phyloP scores from a whole-genome alignment of 2,113 vertebrate genomes.

The Xenus cinereus region DNA sequence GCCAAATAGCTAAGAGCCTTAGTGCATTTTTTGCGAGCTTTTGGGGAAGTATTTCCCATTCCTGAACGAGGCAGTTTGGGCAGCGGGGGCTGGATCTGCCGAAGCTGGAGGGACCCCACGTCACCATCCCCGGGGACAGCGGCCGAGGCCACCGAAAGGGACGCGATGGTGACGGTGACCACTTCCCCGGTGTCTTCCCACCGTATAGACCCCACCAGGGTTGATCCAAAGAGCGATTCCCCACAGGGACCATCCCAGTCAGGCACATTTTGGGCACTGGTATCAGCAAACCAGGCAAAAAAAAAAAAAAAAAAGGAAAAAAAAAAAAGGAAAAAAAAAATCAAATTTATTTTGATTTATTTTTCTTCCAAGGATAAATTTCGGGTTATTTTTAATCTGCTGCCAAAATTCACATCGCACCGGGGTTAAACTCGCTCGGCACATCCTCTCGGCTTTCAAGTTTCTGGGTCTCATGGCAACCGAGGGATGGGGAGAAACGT shows the following conservation, averaged over 20 bases:
- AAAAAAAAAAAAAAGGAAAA: background rate
- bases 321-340: no score
- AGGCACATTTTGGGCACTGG: accelerated
- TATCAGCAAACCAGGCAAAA: background rate
- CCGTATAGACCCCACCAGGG: background rate
- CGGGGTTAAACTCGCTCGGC: background rate
- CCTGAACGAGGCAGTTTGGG: background rate
- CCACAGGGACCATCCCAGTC: accelerated
- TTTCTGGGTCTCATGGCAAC: slow-evolving; percentile 20
- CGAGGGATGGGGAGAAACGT: background rate
- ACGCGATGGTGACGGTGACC: accelerated
- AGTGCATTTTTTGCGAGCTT: slow-evolving; percentile 38
- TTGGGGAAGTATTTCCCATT: slow-evolving; percentile 36
- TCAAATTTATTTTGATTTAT: background rate
- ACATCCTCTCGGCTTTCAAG: background rate
- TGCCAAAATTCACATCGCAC: background rate
- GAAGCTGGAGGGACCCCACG: background rate
- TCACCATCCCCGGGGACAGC: accelerated
- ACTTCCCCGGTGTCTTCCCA: background rate
- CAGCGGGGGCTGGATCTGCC: background rate
- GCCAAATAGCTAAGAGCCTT: slow-evolving; percentile 28
- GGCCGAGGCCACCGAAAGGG: background rate
- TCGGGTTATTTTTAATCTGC: background rate
- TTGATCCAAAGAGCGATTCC: accelerated
- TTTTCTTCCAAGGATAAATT: background rate